Conservation (phyloP, 2,888 invertebrate genomes). For the Meganola albula region DNA sequence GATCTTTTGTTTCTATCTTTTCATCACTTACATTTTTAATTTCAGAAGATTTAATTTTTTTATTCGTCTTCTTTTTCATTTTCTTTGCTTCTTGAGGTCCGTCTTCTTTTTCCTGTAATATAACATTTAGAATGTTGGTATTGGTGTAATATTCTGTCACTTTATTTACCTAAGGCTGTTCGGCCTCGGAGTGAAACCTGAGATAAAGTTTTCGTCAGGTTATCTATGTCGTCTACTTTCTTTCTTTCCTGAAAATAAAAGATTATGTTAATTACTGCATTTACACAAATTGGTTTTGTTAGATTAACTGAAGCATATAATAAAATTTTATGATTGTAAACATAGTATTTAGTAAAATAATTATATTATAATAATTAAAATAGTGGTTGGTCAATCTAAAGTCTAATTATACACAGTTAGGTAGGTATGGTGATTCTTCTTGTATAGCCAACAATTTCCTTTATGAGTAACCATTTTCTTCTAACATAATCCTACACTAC, state of each 20-base stretch:
- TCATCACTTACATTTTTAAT: conserved; percentile 18
- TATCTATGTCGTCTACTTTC: conserved; percentile 56
- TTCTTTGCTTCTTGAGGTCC: conserved; percentile 32
- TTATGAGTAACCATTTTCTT: too few relatives aligned
- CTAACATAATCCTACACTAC: too few relatives aligned
- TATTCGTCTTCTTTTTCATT: conserved; percentile 39
- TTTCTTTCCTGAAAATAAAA: conserved; percentile 52
- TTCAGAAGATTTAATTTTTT: conserved; percentile 19
- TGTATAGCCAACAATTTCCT: too few relatives aligned
- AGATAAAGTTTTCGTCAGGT: conserved; percentile 70
- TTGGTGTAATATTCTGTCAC: conserved; percentile 48
- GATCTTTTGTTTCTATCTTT: conserved; percentile 6
- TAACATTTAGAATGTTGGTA: conserved; percentile 65
- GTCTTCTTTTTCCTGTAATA: conserved; percentile 66
- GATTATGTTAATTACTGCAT: conserved; percentile 7
- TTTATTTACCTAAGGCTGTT: conserved; percentile 72
- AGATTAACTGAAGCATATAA: not conserved
- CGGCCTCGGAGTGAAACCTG: conserved; percentile 70
- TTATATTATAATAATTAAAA: too few relatives aligned
- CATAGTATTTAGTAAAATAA: too few relatives aligned
- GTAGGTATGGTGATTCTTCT: too few relatives aligned
- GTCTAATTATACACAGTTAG: too few relatives aligned
- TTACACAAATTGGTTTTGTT: not conserved
- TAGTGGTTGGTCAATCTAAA: too few relatives aligned
- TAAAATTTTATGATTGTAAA: too few relatives aligned